Base-by-base conservation (phyloP, 1,140 invertebrate genomes). In the Planococcus citri region DNA sequence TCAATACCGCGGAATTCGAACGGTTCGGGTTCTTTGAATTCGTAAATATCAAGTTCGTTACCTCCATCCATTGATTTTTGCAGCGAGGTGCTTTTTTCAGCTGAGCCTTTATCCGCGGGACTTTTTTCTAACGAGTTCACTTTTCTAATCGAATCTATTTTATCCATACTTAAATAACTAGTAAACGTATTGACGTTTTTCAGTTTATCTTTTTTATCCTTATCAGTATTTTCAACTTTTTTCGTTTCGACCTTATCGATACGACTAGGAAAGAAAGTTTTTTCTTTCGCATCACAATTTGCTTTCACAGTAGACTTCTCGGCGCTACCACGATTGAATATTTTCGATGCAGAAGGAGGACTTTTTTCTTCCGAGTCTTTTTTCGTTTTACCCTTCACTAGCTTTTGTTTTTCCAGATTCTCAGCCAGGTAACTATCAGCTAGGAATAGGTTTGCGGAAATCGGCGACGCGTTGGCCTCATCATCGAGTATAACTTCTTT, bases 21-120 rank as follows among this genome's bases (percentile, higher is more conserved):
- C 0, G 89, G 88, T 78, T 92, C 90, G 0, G 89, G 88, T 79
- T 93, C 90, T 78, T 92, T 92, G 74, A 93, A 93, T 77, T 93
- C 90, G 74, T 93, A 93, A 75, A 91, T 85, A 77, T 91, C 90
- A 73, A 88, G 86, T 72, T 73, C 70, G 51, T 20, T 20, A 3
- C 3, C 51, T 4, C 51, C 29, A 33, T 6, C 3, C 29, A 33
- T 33, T 2, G 20, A 24, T 24, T 64, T 64, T 4, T 12, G 10
- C 12, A n/a, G n/a, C 4, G 60, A 9, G 17, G 20, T 64, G 17
- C 9, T 27, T 25, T 22, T 24, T 25, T 64, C 22, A 3, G 6
- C 41, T 4, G 10, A 17, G 4, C 17, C 24, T 20, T 64, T 25
- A 20, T 25, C 22, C 1, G 3, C 9, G 20, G 33, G 27, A 69